Evolutionary conservation across 2,888 invertebrate genomes (phyloP).

Genomic region (Meghimatium bilineatum): DNA sequence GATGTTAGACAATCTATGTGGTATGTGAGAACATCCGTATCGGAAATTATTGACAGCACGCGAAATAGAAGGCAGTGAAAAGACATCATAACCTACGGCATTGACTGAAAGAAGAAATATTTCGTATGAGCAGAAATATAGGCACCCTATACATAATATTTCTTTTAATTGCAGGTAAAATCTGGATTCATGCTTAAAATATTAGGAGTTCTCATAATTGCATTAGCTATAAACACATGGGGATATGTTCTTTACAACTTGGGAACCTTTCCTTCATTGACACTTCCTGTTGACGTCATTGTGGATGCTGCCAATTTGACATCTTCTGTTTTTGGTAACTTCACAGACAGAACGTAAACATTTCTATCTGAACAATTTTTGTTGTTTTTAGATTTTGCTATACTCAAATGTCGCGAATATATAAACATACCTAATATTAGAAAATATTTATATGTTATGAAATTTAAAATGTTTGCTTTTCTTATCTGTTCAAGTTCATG

Average conservation of each 20-base stretch:
- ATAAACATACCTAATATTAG: too few relatives aligned
- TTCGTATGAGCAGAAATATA: neutral
- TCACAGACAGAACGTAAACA: neutral
- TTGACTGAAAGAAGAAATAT: neutral
- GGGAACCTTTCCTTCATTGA: slow-evolving; percentile 64
- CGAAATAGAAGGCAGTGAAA: neutral
- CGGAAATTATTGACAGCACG: too few relatives aligned
- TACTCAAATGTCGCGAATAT: too few relatives aligned
- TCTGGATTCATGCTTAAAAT: slow-evolving; percentile 68
- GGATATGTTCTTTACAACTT: slow-evolving; percentile 64
- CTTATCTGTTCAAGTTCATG: too few relatives aligned
- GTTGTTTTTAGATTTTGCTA: too few relatives aligned
- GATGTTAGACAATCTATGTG: too few relatives aligned
- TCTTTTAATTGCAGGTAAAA: slow-evolving; percentile 60
- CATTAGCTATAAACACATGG: slow-evolving; percentile 67
- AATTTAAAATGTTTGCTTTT: too few relatives aligned
- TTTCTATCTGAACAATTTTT: too few relatives aligned
- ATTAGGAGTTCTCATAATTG: slow-evolving; percentile 61
- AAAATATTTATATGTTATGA: too few relatives aligned
- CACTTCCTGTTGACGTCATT: slow-evolving; percentile 15
- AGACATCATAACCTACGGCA: neutral
- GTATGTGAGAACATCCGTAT: too few relatives aligned
- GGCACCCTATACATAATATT: neutral
- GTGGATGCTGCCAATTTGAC: neutral
- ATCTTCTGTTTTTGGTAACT: neutral